A percentile compares a stretch with the other conserved stretches of the same genome.
These are phyloP conservation scores for Erethizon dorsatum DNA, from an alignment of 2,797 vertebrate genomes.

Conservation along the genomic window DNA sequence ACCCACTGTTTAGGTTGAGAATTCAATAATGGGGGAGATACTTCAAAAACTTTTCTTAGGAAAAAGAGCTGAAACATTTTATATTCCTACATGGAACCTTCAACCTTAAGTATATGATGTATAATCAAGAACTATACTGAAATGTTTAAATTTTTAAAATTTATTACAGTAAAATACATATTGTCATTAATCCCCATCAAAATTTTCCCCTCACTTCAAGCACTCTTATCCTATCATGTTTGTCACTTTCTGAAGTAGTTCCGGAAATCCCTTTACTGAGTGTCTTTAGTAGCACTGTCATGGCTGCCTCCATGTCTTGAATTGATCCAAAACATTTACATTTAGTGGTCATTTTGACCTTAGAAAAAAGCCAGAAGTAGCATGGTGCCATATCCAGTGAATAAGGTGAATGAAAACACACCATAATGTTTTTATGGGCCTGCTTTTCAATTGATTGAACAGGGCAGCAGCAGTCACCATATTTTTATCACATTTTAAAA, in stretches of 20 bases:
- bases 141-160: not conserved
- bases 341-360: not conserved
- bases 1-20: not conserved
- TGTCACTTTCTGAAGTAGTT: not conserved
- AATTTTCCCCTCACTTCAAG: not conserved
- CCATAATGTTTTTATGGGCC: not conserved
- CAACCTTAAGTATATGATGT: not conserved
- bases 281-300: not conserved
- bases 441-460: not conserved
- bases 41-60: not conserved
- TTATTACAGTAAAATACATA: not conserved
- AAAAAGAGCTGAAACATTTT: slow-evolving; percentile 34
- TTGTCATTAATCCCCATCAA: not conserved
- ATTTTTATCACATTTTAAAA: not conserved
- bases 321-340: not conserved
- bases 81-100: slow-evolving; percentile 10
- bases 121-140: not conserved
- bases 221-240: not conserved
- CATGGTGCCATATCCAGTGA: not conserved
- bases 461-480: too few relatives aligned
- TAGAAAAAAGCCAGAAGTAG: not conserved
- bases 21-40: not conserved
- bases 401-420: not conserved
- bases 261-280: not conserved
- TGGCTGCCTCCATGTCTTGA: not conserved